phyloP scores from a whole-genome alignment of 2,797 vertebrate genomes.

The Graptemys geographica region DNA sequence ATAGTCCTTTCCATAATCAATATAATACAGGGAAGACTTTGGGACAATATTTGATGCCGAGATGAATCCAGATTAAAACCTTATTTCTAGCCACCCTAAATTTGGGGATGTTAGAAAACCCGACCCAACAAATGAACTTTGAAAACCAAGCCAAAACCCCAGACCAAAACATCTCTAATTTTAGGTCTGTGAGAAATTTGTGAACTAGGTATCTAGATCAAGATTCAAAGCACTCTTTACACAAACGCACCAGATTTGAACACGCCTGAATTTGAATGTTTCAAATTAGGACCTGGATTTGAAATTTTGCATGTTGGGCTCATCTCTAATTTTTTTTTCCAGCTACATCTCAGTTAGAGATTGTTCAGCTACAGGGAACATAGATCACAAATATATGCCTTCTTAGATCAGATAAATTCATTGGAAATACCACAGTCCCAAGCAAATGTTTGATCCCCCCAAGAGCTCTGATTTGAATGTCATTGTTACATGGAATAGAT shows the following conservation, averaged over 20 bases:
- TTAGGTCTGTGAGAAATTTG: background rate
- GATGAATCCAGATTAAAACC: background rate
- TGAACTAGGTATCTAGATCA: rapidly evolving
- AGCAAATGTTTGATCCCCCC: background rate
- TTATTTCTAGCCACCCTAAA: background rate
- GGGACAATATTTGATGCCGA: background rate
- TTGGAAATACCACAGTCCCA: background rate
- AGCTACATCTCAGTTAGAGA: background rate
- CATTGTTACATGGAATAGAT: background rate
- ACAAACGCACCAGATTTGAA: background rate
- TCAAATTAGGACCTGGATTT: background rate
- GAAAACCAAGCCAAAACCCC: background rate
- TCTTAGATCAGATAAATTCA: rapidly evolving
- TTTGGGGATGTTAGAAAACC: background rate
- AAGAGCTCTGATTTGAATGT: background rate
- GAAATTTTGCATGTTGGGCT: background rate
- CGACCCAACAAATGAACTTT: background rate
- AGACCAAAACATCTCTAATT: background rate
- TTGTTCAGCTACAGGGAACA: background rate
- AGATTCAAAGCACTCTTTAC: background rate
- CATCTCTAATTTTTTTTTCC: background rate
- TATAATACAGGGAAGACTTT: background rate
- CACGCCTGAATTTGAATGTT: background rate
- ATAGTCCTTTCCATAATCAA: background rate
- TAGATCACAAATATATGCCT: background rate